Conservation (phyloP, 2,113 vertebrate genomes). For the Prietella phreatophila region DNA sequence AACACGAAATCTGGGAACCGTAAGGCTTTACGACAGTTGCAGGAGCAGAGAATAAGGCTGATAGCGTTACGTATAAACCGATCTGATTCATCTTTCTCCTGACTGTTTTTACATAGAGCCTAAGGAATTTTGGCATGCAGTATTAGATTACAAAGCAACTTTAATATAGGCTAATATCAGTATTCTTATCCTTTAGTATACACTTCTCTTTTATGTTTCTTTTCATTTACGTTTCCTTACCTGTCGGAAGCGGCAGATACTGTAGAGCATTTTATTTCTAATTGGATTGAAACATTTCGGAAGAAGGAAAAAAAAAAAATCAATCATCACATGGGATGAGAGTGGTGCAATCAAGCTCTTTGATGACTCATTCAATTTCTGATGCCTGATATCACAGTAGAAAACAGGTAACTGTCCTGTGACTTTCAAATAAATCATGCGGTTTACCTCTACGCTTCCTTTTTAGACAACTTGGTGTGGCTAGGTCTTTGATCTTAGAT, state of each 20-base stretch:
- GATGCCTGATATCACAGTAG: not conserved
- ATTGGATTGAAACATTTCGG: not conserved
- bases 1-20: not conserved
- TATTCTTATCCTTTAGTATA: not conserved
- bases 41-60: not conserved
- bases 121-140: not conserved
- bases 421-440: not conserved
- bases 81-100: not conserved
- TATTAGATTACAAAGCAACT: not conserved
- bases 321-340: not conserved
- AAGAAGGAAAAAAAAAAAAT: not conserved
- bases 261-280: not conserved
- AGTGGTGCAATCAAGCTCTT: not conserved
- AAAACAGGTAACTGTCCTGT: not conserved
- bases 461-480: not conserved
- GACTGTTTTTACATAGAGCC: not conserved
- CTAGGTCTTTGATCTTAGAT: not conserved
- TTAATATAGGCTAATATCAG: not conserved
- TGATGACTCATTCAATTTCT: not conserved
- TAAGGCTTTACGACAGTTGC: constrained; percentile 16
- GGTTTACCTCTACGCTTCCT: not conserved
- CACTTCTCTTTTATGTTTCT: not conserved
- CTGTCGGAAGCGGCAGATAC: not conserved
- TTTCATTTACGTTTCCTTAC: not conserved
- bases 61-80: not conserved